Percentiles rank a stretch among this genome's conserved stretches.
Evolutionary conservation across 2,888 invertebrate genomes (phyloP).

Genomic region (Chrysolina oricalcia): DNA sequence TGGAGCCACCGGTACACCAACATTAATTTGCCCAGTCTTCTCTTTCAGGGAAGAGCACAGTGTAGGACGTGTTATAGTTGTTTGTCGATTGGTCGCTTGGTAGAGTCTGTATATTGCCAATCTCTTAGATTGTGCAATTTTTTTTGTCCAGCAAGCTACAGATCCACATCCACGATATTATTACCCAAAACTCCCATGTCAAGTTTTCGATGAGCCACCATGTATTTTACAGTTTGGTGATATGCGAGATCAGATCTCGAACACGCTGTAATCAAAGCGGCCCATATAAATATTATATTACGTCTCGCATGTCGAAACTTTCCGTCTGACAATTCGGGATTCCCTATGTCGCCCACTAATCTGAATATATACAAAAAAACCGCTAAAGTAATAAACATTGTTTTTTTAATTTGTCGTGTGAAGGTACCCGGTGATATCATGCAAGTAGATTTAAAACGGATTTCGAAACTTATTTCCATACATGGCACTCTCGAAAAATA

Average conservation of each 20-base stretch:
- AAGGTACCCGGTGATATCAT: background rate
- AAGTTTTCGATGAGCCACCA: too few relatives aligned
- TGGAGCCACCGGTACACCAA: too few relatives aligned
- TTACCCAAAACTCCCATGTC: too few relatives aligned
- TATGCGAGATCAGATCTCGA: background rate
- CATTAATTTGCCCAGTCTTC: too few relatives aligned
- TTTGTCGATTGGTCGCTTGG: too few relatives aligned
- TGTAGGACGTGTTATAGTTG: too few relatives aligned
- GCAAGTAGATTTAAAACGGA: background rate
- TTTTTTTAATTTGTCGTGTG: background rate
- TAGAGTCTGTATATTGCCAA: too few relatives aligned
- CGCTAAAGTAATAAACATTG: conserved; percentile 9
- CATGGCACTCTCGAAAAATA: background rate
- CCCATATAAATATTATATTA: conserved; percentile 3
- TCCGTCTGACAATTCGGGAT: background rate
- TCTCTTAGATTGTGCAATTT: too few relatives aligned
- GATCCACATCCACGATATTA: too few relatives aligned
- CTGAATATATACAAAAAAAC: conserved; percentile 10
- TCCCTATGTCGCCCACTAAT: conserved; percentile 6
- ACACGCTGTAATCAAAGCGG: background rate
- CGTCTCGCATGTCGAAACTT: background rate
- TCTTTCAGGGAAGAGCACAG: too few relatives aligned
- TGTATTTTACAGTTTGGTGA: background rate
- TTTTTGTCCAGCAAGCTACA: too few relatives aligned
- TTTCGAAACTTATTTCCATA: background rate